Evolutionary conservation across 2,888 invertebrate genomes (phyloP).

Genomic region (Gymnoscelis rufifasciata): DNA sequence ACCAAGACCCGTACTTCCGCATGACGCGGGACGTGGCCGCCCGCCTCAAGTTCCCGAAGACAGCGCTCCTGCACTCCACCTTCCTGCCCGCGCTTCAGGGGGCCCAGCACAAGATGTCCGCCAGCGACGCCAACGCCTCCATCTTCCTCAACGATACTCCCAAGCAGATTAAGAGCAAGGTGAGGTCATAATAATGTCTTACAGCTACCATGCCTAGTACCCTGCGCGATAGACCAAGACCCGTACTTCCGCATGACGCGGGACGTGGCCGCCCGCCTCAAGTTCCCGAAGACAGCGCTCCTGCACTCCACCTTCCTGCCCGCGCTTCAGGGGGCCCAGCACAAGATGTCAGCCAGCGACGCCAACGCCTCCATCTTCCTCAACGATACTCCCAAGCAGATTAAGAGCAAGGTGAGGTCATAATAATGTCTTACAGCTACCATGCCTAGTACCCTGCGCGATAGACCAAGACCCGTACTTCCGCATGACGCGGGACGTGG

Average conservation of each 20-base stretch:
- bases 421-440: neutral
- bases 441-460: too few species aligned
- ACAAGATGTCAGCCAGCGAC: neutral
- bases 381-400: slow-evolving; percentile 96
- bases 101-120: neutral
- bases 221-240: too few species aligned
- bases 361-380: slow-evolving; percentile 75
- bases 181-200: neutral
- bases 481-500: neutral
- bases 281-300: neutral
- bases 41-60: neutral
- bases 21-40: neutral
- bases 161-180: slow-evolving; percentile 88
- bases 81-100: neutral
- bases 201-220: neutral
- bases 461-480: too few species aligned
- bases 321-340: neutral
- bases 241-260: neutral
- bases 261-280: neutral
- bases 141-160: slow-evolving; percentile 93
- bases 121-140: neutral
- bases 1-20: too few species aligned
- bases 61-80: too few species aligned
- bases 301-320: neutral
- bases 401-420: slow-evolving; percentile 76